Percentiles rank a stretch among this genome's conserved stretches.
phyloP scores from a whole-genome alignment of 2,888 invertebrate genomes.

The Augiades crinisus region DNA sequence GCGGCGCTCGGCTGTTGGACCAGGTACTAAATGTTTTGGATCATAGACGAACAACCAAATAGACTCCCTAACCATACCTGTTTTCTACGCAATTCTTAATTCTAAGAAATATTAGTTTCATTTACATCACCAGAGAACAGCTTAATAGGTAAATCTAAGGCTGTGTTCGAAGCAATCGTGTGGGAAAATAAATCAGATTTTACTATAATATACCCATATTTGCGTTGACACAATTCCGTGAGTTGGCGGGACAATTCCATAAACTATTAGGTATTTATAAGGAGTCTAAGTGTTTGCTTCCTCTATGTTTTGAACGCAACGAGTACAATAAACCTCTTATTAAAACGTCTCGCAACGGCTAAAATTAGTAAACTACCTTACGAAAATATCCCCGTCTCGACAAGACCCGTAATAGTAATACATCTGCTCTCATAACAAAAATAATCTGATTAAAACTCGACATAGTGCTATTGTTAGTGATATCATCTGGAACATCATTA shows the following conservation, averaged over 20 bases:
- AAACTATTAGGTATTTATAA: too few relatives aligned
- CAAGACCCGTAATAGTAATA: slow-evolving; percentile 42
- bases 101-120: too few relatives aligned
- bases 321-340: slow-evolving; percentile 2
- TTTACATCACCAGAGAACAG: too few relatives aligned
- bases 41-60: not conserved
- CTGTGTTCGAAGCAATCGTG: too few relatives aligned
- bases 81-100: too few relatives aligned
- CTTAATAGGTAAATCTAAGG: too few relatives aligned
- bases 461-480: slow-evolving; percentile 33
- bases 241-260: too few relatives aligned
- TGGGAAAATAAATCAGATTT: too few relatives aligned
- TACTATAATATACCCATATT: too few relatives aligned
- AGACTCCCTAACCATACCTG: too few relatives aligned
- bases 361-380: slow-evolving; percentile 57
- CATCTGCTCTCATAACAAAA: slow-evolving; percentile 44
- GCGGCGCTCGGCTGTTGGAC: slow-evolving; percentile 16
- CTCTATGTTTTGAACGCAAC: not conserved
- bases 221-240: too few relatives aligned
- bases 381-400: slow-evolving; percentile 59
- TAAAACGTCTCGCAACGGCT: slow-evolving; percentile 36
- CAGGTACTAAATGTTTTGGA: not conserved
- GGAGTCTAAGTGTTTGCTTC: not conserved
- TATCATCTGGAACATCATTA: slow-evolving; percentile 44
- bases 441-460: slow-evolving; percentile 63